Evolutionary conservation across 1,140 invertebrate genomes (phyloP), one percentile per base, ranked within the genome.

Genomic region (Ditylenchus dipsaci): DNA sequence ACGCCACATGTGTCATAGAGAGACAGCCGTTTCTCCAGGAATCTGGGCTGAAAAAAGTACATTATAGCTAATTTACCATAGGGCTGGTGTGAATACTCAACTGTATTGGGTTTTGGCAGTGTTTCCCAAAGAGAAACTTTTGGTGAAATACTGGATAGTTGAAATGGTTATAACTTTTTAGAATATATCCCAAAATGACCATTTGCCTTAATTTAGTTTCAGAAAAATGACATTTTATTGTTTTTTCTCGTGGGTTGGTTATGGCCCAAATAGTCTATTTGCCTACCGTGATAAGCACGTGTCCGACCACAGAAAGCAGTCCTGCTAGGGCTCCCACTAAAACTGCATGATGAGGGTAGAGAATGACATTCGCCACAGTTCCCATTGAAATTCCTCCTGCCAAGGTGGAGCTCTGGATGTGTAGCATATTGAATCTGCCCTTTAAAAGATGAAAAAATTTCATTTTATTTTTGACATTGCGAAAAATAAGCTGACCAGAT

Each of bases 291-390:
- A 76, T 63, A 29, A 60, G 64, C 43, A 78, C 75, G 38, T 76
- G 75, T 9, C 75, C 75, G 19, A 78, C 33, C 17, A 92, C 91
- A 58, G 92, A 95, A 30, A 96, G 76, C 1, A 88, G 72, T 15
- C 90, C 93, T 45, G 92, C 90, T 30, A 89, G 76, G 53, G 88
- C 87, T 17, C 94, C 94, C 72, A 95, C 86, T 49, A 90, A 81
- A 57, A 95, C 82, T 19, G 93, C 92, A 29, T 91, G 92, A 73
- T 88, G 90, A 0, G 93, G 90, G 58, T 89, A 85, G n/a, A 94
- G 79, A 63, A 86, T 83, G 86, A 96, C 87, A 84, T 92, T 90
- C 5, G 87, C 87, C 17, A 84, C 81, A 0, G 87, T 85, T 29
- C 88, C 88, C 68, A 88, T 84, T 7, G 88, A 88, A 21, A 88